Evolutionary conservation across 2,888 invertebrate genomes (phyloP), one percentile per base, ranked within the genome.

Genomic region (Nebria salina): DNA sequence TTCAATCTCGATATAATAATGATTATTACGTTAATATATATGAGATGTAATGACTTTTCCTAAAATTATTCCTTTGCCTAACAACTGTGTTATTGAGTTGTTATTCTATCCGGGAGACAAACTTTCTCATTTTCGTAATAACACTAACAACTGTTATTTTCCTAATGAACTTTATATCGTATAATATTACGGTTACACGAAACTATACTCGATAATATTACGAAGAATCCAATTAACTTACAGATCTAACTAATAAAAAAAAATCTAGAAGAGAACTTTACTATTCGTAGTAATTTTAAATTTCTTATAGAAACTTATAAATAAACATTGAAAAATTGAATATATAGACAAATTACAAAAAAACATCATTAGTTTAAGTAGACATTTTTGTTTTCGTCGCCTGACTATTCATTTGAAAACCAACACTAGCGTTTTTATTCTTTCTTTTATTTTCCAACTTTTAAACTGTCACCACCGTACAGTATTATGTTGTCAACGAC

Each of bases 401-500:
- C 15, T 15, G 15, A 34, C 70, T 11, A 70, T 70, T 70, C 25
- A 70, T 70, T 70, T 70, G 70, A 70, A 70, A 66, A 70, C 25
- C 25, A 34, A 70, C 70, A 70, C 70, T 26, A 34, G 25, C 70
- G 26, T 70, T 25, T 70, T 70, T 70, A 25, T 70, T 68, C 65
- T 65, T 2, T 65, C 68, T 68, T 25, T 68, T 68, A 25, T 25
- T 68, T 70, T 70, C 26, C 11, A 70, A 70, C 26, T 70, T 70
- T 70, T 9, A 70, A 70, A 70, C 13, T 34, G 70, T 70, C 70
- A 70, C 70, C 70, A 70, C 70, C 70, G 13, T 8, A 54, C 20
- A 34, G 70, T 70, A 70, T 70, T 70, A 70, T 70, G 70, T 70
- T 70, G 70, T 70, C 70, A 70, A 20, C 70, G 70, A 26, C 7